phyloP scores from a whole-genome alignment of 2,797 vertebrate genomes.

The Bradypodion ventrale region DNA sequence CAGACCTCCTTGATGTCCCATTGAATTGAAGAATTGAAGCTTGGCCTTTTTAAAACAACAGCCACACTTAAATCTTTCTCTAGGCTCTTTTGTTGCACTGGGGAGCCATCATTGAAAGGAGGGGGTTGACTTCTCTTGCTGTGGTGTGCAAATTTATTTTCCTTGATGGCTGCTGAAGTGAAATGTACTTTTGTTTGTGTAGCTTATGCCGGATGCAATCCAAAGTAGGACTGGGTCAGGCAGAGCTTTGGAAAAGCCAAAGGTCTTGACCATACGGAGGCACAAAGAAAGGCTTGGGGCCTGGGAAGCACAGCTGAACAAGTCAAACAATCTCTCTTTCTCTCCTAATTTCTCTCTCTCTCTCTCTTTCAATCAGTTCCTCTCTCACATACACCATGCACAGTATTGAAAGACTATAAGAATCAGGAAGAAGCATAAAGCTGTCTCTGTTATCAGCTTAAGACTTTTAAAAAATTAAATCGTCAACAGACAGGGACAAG shows the following conservation, averaged over 20 bases:
- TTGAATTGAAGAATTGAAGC: constrained; percentile 68
- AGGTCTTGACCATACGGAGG: constrained; percentile 11
- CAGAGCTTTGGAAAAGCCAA: constrained; percentile 18
- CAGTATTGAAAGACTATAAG: too few relatives aligned
- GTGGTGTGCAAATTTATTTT: constrained; percentile 27
- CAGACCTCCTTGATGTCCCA: constrained; percentile 67
- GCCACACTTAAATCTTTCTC: constrained; percentile 49
- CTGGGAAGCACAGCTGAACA: constrained; percentile 2
- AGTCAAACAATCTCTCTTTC: background rate
- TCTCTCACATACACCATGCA: too few relatives aligned
- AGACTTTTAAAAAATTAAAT: constrained; percentile 9
- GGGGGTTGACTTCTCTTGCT: constrained; percentile 55
- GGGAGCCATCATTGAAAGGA: constrained; percentile 53
- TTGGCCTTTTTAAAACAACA: background rate
- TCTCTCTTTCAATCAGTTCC: too few relatives aligned
- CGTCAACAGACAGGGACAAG: background rate
- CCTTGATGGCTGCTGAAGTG: constrained; percentile 37
- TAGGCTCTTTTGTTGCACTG: constrained; percentile 50
- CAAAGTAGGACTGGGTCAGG: constrained; percentile 24
- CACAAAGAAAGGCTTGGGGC: constrained; percentile 14
- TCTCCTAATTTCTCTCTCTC: too few relatives aligned
- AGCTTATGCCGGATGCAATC: constrained; percentile 25
- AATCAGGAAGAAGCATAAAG: too few relatives aligned
- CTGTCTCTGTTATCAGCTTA: background rate
- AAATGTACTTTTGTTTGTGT: constrained; percentile 48